Conservation (phyloP, 2,888 invertebrate species). For the Drosophila austrosaltans region DNA sequence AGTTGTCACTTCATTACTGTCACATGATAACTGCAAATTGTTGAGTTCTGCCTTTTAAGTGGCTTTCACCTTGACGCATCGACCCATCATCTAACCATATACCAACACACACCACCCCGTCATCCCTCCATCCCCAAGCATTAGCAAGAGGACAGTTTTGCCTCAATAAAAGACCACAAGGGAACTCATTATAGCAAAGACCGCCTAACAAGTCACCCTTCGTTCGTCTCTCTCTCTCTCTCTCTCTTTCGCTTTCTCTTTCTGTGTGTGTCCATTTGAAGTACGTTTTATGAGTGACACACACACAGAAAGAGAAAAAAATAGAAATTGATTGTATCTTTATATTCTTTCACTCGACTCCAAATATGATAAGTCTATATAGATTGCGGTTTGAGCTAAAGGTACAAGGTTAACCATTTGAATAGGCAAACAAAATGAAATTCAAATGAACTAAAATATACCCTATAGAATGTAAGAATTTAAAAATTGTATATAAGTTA, state of each 20-base stretch:
- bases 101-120: neutral
- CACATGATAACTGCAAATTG: slow-evolving; percentile 69
- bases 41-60: slow-evolving; percentile 60
- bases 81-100: slow-evolving; percentile 14
- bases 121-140: neutral
- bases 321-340: slow-evolving; percentile 16
- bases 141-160: neutral
- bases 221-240: neutral
- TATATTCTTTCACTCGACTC: slow-evolving; percentile 6
- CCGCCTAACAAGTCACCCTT: slow-evolving; percentile 60
- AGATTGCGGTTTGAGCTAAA: neutral
- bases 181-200: slow-evolving; percentile 72
- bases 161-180: slow-evolving; percentile 58
- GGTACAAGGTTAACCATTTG: neutral
- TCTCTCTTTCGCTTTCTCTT: neutral
- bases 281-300: slow-evolving; percentile 68
- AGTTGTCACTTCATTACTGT: slow-evolving; percentile 71
- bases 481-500: too few relatives aligned
- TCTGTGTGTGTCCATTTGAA: slow-evolving; percentile 29
- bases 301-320: slow-evolving; percentile 6
- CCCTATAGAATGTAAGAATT: too few relatives aligned
- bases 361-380: slow-evolving; percentile 2
- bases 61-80: slow-evolving; percentile 70
- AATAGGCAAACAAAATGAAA: neutral
- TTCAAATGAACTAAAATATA: too few relatives aligned